A percentile compares a stretch with the other conserved stretches of the same genome.
phyloP scores from a whole-genome alignment of 2,113 vertebrate species.

The Petroica traversi region DNA sequence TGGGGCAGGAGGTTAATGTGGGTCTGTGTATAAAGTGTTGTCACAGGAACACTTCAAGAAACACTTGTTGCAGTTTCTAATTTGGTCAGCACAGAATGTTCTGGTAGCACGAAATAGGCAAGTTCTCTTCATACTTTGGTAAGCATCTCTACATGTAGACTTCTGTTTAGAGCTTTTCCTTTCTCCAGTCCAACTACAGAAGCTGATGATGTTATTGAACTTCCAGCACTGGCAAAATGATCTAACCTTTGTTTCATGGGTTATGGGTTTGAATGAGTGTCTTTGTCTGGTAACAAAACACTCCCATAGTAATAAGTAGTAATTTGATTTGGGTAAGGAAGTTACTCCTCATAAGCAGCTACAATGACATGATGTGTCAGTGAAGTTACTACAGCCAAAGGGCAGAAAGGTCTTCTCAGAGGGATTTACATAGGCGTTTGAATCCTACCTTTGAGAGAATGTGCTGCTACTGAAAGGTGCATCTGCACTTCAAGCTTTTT shows the following conservation, averaged over 20 bases:
- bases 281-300: background rate
- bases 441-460: background rate
- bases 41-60: background rate
- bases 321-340: background rate
- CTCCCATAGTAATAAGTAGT: background rate
- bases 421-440: background rate
- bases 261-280: background rate
- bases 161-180: background rate
- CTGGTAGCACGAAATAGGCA: background rate
- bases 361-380: background rate
- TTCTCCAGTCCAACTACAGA: background rate
- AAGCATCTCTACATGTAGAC: background rate
- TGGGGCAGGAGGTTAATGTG: background rate
- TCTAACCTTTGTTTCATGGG: background rate
- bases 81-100: background rate
- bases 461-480: background rate
- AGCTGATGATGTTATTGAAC: background rate
- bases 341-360: background rate
- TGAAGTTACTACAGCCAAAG: background rate
- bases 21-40: background rate
- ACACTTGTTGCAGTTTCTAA: background rate
- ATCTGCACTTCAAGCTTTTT: background rate
- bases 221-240: background rate
- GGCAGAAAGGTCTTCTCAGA: background rate
- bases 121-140: background rate